These are phyloP conservation scores for Craterocephalus amniculus DNA, from an alignment of 2,797 vertebrate species.

Conservation along the genomic window DNA sequence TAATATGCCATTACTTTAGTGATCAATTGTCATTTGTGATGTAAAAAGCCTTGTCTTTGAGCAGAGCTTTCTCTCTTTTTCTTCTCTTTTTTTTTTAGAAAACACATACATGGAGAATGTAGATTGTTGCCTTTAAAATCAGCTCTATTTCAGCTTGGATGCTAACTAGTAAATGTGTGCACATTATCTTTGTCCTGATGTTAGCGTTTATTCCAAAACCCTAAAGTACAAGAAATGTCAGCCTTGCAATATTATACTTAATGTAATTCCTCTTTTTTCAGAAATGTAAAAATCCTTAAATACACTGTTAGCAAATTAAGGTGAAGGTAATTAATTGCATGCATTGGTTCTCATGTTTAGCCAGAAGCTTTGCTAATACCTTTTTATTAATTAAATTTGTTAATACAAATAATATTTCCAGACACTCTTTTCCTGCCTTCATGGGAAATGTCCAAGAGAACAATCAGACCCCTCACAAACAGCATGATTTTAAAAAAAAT, in stretches of 20 bases:
- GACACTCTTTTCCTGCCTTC: background rate
- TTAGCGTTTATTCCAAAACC: background rate
- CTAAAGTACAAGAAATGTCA: background rate
- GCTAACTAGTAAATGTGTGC: background rate
- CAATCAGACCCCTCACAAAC: background rate
- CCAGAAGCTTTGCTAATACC: background rate
- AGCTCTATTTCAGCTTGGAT: background rate
- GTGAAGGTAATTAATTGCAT: conserved; percentile 2
- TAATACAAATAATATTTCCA: background rate
- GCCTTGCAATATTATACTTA: background rate
- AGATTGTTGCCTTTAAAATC: background rate
- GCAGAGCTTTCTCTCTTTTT: background rate
- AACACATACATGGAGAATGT: background rate
- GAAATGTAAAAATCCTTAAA: too few relatives aligned
- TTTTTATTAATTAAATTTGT: background rate
- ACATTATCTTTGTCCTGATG: background rate
- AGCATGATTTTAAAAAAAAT: background rate
- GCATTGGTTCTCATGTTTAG: background rate
- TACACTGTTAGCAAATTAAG: background rate
- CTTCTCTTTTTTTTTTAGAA: background rate
- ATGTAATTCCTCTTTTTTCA: background rate
- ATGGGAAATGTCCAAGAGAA: background rate
- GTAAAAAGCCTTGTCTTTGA: background rate
- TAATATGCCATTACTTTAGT: background rate
- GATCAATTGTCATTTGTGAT: background rate